These are phyloP conservation scores for Xestia c-nigrum DNA, from an alignment of 2,888 invertebrate species.

Conservation along the genomic window DNA sequence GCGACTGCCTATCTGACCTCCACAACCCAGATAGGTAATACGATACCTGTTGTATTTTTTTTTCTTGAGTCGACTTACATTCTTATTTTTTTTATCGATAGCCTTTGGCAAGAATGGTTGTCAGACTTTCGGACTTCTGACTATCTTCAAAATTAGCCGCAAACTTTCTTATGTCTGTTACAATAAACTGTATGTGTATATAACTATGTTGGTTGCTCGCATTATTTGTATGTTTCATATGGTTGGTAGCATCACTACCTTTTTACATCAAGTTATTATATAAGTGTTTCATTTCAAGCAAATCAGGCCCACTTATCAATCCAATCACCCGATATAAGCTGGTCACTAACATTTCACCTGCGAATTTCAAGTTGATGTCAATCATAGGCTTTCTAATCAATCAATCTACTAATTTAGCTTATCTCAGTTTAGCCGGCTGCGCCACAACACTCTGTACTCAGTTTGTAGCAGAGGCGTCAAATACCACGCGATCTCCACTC, in stretches of 20 bases:
- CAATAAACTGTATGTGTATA: too few species aligned
- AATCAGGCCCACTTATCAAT: neutral
- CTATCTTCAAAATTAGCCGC: too few species aligned
- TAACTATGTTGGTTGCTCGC: too few species aligned
- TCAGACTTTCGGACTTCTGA: neutral
- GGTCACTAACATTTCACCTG: neutral
- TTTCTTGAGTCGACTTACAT: too few species aligned
- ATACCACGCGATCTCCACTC: neutral
- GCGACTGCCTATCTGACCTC: neutral
- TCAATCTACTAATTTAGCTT: neutral
- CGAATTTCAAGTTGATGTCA: neutral
- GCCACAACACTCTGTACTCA: neutral
- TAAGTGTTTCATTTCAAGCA: neutral
- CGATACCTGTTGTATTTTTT: too few species aligned
- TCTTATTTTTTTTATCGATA: too few species aligned
- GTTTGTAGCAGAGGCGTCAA: neutral
- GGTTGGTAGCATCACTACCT: neutral
- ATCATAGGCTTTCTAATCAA: neutral
- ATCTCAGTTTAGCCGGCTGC: neutral
- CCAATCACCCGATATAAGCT: neutral
- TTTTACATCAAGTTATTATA: neutral
- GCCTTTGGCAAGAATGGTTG: neutral
- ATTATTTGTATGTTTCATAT: too few species aligned
- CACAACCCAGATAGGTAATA: neutral
- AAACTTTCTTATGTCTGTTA: too few species aligned